A percentile compares a stretch with the other conserved stretches of the same genome.
Conservation (phyloP, 1,140 invertebrate genomes). For the Thereuonema tuberculata region DNA sequence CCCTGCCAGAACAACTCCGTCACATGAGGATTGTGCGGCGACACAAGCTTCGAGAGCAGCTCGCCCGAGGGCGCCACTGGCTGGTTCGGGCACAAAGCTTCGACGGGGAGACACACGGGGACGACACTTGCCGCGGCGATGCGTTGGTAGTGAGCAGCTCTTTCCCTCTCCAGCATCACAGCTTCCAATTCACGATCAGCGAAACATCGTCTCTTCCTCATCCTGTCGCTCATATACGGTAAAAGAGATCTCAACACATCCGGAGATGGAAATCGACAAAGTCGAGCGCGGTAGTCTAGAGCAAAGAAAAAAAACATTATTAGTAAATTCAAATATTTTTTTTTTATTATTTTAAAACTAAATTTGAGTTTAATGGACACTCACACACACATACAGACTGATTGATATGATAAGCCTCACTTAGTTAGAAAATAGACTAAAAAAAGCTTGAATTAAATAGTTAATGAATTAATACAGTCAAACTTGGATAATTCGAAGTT, state of each 20-base stretch:
- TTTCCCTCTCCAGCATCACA: slow-evolving; percentile 28
- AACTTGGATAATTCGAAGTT: too few relatives aligned
- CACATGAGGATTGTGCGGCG: background rate
- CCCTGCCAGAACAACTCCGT: background rate
- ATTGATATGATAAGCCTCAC: too few relatives aligned
- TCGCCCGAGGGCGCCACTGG: background rate
- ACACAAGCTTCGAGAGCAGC: background rate
- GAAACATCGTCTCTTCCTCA: slow-evolving; percentile 35
- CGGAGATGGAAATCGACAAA: slow-evolving; percentile 21
- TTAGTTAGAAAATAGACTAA: too few relatives aligned
- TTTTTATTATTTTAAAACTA: too few relatives aligned
- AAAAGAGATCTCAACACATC: slow-evolving; percentile 22
- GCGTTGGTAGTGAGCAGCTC: background rate
- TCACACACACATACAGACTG: too few relatives aligned
- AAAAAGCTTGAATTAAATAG: too few relatives aligned
- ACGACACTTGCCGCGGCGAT: background rate
- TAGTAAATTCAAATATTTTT: background rate
- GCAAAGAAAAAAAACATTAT: background rate
- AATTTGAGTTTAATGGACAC: too few relatives aligned
- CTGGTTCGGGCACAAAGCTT: background rate
- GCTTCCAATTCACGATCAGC: slow-evolving; percentile 36
- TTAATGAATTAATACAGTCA: too few relatives aligned
- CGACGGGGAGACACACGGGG: background rate
- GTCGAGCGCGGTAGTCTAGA: slow-evolving; percentile 9
- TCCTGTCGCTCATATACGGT: slow-evolving; percentile 30